These are phyloP conservation scores for Typhlichthys eigenmanni DNA, from an alignment of 2,797 vertebrate genomes.

Conservation along the genomic window DNA sequence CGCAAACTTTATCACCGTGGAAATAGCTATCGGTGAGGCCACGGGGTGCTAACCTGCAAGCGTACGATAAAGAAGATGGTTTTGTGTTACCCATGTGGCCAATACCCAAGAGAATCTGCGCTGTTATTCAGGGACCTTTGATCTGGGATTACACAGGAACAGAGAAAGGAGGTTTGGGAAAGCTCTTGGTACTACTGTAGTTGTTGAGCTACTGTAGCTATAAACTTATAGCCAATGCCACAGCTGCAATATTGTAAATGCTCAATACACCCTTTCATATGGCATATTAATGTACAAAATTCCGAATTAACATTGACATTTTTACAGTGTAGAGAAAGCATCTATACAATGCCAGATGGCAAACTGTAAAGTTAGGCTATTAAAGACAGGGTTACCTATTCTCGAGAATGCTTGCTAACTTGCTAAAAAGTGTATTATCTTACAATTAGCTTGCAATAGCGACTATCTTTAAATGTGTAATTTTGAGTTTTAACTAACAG, in stretches of 20 bases:
- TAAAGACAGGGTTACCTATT: no score
- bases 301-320: not conserved
- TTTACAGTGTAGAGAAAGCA: no score
- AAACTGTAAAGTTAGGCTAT: no score
- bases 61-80: slow-evolving; percentile 21
- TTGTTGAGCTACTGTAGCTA: no score
- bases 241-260: no score
- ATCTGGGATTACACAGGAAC: slow-evolving; percentile 64
- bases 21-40: slow-evolving; percentile 1
- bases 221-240: no score
- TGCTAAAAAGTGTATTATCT: not conserved
- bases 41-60: slow-evolving; percentile 12
- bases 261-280: no score
- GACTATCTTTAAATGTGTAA: not conserved
- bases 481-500: not conserved
- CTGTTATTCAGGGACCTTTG: slow-evolving; percentile 60
- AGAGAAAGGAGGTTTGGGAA: slow-evolving; percentile 47
- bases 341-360: no score
- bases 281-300: slow-evolving; percentile 9
- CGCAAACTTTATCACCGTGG: slow-evolving; percentile 8
- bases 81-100: slow-evolving; percentile 32
- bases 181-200: slow-evolving; percentile 6
- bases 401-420: no score
- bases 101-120: slow-evolving; percentile 41
- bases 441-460: no score